phyloP scores from a whole-genome alignment of 2,113 vertebrate species.

The Meleagris gallopavo region DNA sequence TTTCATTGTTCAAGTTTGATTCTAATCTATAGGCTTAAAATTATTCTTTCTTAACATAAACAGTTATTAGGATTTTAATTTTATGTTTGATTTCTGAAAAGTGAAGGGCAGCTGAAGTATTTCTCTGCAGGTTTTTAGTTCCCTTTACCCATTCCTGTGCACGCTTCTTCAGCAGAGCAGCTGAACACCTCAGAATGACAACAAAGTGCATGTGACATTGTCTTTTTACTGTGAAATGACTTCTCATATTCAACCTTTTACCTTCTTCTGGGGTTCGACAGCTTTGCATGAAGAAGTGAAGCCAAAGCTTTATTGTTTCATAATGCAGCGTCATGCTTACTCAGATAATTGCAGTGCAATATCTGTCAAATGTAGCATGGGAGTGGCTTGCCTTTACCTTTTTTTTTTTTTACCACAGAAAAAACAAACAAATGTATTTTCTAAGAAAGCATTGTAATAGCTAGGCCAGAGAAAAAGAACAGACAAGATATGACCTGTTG shows the following conservation, averaged over 20 bases:
- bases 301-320: background rate
- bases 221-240: accelerated
- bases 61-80: background rate
- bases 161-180: background rate
- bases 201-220: accelerated
- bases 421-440: background rate
- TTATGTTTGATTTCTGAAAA: background rate
- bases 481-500: background rate
- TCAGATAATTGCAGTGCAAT: background rate
- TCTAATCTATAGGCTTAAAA: background rate
- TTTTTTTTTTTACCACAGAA: background rate
- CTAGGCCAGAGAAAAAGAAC: background rate
- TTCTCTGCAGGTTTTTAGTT: background rate
- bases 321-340: background rate
- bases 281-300: background rate
- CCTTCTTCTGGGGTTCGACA: background rate
- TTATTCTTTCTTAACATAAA: background rate
- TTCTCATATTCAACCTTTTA: background rate
- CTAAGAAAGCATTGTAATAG: background rate
- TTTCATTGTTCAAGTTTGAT: background rate
- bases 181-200: background rate
- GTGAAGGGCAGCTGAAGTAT: background rate
- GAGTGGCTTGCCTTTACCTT: background rate
- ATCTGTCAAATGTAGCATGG: background rate
- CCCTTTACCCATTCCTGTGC: accelerated